Conservation (phyloP, 2,113 vertebrate species). For the Tympanuchus pallidicinctus region DNA sequence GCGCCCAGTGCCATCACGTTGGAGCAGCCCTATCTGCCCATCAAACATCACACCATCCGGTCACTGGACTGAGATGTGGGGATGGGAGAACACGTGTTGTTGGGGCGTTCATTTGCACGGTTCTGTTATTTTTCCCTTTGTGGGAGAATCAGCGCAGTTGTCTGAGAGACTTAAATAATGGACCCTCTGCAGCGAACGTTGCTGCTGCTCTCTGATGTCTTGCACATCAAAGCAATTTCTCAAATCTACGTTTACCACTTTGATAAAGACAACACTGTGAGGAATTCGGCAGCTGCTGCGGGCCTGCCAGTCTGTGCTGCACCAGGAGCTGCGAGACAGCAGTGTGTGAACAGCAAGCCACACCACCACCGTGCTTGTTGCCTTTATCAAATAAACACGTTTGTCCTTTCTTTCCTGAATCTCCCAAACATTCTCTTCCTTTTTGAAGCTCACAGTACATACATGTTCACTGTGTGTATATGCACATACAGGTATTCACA, state of each 20-base stretch:
- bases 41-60: background rate
- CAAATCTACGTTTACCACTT: constrained; percentile 42
- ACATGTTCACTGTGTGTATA: background rate
- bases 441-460: background rate
- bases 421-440: background rate
- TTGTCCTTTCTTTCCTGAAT: background rate
- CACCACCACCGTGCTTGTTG: background rate
- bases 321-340: background rate
- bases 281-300: constrained; percentile 26
- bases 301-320: background rate
- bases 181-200: constrained; percentile 23
- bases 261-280: constrained; percentile 41
- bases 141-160: background rate
- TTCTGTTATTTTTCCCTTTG: background rate
- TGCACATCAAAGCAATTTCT: constrained; percentile 53
- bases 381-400: background rate
- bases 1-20: background rate
- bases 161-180: constrained; percentile 47
- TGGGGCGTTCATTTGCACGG: background rate
- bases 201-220: constrained; percentile 48
- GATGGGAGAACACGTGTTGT: background rate
- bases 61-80: background rate
- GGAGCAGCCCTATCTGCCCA: background rate
- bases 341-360: background rate
- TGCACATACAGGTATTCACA: background rate